Conservation (phyloP, 2,888 invertebrate species). For the Parapristionchus giblindavisi region DNA sequence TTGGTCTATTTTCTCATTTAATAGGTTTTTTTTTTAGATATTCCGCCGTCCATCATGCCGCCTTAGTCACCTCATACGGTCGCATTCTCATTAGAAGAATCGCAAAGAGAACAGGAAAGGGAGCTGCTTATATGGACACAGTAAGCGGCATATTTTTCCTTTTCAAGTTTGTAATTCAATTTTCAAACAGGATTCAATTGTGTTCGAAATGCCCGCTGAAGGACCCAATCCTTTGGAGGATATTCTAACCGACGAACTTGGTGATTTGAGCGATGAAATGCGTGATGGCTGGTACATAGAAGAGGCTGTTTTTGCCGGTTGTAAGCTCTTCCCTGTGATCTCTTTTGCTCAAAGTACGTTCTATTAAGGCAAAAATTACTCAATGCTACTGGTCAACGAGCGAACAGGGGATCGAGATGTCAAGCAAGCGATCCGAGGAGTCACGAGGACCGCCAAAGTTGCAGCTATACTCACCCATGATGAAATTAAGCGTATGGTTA, state of each 20-base stretch:
- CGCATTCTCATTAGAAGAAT: not conserved
- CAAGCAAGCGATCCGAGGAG: not conserved
- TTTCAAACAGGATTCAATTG: not conserved
- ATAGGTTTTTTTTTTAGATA: not conserved
- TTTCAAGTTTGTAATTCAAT: too few species aligned
- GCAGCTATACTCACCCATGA: not conserved
- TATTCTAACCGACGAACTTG: not conserved
- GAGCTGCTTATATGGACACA: slow-evolving; percentile 6
- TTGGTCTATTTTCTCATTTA: not conserved
- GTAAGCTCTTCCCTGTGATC: not conserved
- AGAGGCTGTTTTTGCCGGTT: slow-evolving; percentile 6
- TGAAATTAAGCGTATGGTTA: not conserved
- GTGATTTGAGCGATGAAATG: not conserved
- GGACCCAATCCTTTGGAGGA: not conserved
- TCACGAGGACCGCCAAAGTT: not conserved
- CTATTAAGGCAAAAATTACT: slow-evolving; percentile 26
- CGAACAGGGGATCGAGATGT: not conserved
- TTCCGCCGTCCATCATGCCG: slow-evolving; percentile 7
- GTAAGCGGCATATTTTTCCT: too few species aligned
- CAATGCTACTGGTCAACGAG: slow-evolving; percentile 1
- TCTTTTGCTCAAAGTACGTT: too few species aligned
- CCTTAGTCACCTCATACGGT: not conserved
- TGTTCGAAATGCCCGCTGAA: not conserved
- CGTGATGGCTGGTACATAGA: not conserved
- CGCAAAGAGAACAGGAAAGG: not conserved